Conservation (phyloP, 2,113 vertebrate species). For the Peromyscus maniculatus region DNA sequence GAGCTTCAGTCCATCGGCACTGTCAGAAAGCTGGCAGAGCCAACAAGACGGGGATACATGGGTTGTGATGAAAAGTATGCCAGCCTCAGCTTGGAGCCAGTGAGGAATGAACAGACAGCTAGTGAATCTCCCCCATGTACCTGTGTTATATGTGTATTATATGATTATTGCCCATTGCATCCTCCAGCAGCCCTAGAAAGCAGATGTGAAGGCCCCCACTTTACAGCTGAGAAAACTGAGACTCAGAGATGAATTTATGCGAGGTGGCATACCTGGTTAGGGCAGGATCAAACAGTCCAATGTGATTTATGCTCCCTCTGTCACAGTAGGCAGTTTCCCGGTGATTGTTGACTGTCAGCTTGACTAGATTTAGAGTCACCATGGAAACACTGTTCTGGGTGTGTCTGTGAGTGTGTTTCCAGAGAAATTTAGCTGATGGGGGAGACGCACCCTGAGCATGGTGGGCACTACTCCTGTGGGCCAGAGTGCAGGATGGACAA, state of each 20-base stretch:
- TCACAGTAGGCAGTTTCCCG: background rate
- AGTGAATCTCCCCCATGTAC: background rate
- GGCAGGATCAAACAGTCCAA: background rate
- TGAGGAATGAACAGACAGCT: background rate
- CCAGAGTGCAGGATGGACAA: background rate
- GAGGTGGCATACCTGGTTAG: background rate
- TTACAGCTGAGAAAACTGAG: constrained; percentile 30
- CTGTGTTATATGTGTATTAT: background rate
- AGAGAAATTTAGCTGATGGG: background rate
- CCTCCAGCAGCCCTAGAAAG: background rate
- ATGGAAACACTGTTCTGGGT: background rate
- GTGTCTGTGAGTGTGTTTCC: background rate
- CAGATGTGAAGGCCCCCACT: background rate
- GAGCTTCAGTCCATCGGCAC: background rate
- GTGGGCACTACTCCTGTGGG: too few relatives aligned
- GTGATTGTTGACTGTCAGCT: too few relatives aligned
- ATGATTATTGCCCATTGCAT: background rate
- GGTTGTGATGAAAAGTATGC: background rate
- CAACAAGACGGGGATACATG: background rate
- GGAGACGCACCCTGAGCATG: background rate
- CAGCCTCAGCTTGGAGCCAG: background rate
- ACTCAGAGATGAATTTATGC: background rate
- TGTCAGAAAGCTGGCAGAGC: background rate
- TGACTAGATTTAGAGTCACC: background rate
- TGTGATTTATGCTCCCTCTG: background rate